Conservation (phyloP, 1,140 invertebrate genomes). For the Diplogasteroides magnus region DNA sequence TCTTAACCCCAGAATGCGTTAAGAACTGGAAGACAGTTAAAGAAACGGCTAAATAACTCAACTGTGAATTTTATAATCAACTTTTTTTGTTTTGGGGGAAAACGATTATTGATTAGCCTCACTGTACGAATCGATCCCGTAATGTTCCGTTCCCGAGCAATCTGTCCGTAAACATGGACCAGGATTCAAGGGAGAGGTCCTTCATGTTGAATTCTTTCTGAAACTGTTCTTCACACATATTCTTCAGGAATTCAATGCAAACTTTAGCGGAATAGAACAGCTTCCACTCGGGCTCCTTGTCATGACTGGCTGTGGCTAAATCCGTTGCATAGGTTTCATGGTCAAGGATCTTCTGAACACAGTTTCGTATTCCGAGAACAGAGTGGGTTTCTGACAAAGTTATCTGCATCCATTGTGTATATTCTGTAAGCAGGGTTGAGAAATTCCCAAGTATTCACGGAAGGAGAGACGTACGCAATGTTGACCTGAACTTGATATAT, state of each 20-base stretch:
- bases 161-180: slow-evolving; percentile 30
- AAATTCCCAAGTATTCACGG: slow-evolving; percentile 46
- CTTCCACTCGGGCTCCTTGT: slow-evolving; percentile 41
- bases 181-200: slow-evolving; percentile 41
- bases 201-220: slow-evolving; percentile 39
- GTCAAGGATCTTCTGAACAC: slow-evolving; percentile 41
- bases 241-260: background rate
- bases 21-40: too few relatives aligned
- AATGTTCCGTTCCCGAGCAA: slow-evolving; percentile 8
- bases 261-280: slow-evolving; percentile 42
- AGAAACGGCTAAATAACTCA: too few relatives aligned
- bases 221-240: background rate
- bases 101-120: background rate
- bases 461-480: slow-evolving; percentile 44
- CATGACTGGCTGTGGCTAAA: slow-evolving; percentile 6
- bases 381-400: slow-evolving; percentile 20
- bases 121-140: slow-evolving; percentile 26
- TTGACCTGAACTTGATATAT: too few relatives aligned
- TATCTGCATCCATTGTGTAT: slow-evolving; percentile 36
- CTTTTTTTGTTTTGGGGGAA: background rate
- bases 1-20: too few relatives aligned
- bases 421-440: slow-evolving; percentile 52
- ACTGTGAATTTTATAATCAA: background rate
- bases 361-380: background rate
- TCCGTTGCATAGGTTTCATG: slow-evolving; percentile 44